phyloP scores from a whole-genome alignment of 2,888 invertebrate genomes.

The Cheilosia impressa region DNA sequence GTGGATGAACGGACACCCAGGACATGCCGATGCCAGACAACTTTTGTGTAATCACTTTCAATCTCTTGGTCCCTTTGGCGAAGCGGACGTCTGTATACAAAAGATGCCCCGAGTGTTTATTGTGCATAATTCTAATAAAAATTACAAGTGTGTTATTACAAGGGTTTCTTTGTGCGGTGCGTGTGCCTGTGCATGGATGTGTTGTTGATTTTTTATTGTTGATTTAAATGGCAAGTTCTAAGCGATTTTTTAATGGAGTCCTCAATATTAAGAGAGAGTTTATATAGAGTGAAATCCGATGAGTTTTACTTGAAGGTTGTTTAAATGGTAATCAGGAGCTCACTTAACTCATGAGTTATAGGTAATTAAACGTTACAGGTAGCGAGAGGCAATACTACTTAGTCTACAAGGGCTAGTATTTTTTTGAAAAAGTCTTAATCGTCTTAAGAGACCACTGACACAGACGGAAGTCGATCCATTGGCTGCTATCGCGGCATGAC shows the following conservation, averaged over 20 bases:
- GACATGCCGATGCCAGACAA: conserved; percentile 46
- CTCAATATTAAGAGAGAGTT: neutral
- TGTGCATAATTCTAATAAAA: conserved; percentile 63
- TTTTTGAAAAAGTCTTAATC: no score
- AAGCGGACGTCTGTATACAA: conserved; percentile 3
- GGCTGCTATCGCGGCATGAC: no score
- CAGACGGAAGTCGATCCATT: no score
- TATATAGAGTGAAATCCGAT: neutral
- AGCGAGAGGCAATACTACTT: no score
- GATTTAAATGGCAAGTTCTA: neutral
- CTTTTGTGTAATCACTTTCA: conserved; percentile 45
- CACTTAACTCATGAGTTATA: no score
- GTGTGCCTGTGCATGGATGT: neutral
- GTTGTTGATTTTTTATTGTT: neutral
- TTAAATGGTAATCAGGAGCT: no score
- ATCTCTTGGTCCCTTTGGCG: conserved; percentile 10
- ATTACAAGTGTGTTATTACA: conserved; percentile 51
- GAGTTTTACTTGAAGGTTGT: neutral
- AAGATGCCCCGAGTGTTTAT: conserved; percentile 44
- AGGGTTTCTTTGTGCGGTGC: conserved; percentile 23
- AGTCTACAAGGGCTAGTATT: no score
- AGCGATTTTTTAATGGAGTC: neutral
- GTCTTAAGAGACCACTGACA: no score
- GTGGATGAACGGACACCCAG: neutral
- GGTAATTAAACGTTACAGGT: no score